A percentile compares a stretch with the other conserved stretches of the same genome.
These are phyloP conservation scores for Cichladusa arquata DNA, from an alignment of 2,113 vertebrate species.

Conservation along the genomic window DNA sequence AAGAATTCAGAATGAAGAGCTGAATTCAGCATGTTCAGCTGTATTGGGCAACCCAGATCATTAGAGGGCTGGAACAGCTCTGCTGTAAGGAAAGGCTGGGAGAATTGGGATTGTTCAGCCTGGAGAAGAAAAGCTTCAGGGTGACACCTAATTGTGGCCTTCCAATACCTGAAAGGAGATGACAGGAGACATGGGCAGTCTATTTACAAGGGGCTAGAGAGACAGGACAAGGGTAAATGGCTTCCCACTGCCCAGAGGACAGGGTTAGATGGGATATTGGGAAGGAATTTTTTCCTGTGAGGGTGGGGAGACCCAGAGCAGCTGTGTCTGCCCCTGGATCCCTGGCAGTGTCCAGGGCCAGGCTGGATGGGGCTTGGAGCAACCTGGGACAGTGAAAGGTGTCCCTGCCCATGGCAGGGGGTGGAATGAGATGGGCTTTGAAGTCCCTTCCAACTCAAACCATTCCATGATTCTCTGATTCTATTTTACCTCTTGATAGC, in stretches of 20 bases:
- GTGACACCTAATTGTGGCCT: background rate
- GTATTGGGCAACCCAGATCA: background rate
- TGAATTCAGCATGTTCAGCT: background rate
- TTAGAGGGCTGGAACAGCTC: background rate
- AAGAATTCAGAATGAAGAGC: background rate
- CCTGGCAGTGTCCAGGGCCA: background rate
- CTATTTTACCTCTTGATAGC: background rate
- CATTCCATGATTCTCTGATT: background rate
- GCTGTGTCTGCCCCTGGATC: background rate
- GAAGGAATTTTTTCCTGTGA: fast-evolving
- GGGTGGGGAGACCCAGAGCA: fast-evolving
- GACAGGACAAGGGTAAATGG: background rate
- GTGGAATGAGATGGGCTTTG: background rate
- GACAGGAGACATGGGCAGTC: background rate
- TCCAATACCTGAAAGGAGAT: background rate
- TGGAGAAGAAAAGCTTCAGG: background rate
- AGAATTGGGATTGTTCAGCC: background rate
- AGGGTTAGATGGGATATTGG: background rate
- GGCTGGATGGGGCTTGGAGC: background rate
- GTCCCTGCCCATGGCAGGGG: background rate
- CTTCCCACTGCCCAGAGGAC: background rate
- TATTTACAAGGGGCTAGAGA: background rate
- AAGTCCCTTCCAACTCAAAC: background rate
- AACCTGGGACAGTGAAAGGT: fast-evolving
- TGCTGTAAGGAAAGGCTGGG: background rate